Evolutionary conservation across 53 echinoderm and acorn worm genomes (phyloP).

Genomic region (Zoroaster sp.): DNA sequence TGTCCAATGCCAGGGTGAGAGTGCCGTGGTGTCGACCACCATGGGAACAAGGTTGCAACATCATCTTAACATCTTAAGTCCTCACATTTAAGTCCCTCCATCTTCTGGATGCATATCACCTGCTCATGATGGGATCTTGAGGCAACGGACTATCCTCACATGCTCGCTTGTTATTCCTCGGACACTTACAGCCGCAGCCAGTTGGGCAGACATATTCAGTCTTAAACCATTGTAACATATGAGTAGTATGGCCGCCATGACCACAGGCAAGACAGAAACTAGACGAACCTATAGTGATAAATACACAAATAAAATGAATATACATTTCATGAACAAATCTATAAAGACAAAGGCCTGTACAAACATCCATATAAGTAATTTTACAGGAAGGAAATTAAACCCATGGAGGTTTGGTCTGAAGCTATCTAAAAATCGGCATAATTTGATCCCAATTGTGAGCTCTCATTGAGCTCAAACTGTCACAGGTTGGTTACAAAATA

Average conservation of each 20-base stretch:
- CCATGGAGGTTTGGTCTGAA: too few species aligned
- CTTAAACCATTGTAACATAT: constrained; percentile 93
- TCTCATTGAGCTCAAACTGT: too few species aligned
- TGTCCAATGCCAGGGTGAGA: background rate
- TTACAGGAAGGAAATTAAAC: too few species aligned
- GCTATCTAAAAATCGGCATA: too few species aligned
- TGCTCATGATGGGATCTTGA: background rate
- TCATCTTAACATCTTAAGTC: too few species aligned
- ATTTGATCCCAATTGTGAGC: too few species aligned
- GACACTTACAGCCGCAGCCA: constrained; percentile 85
- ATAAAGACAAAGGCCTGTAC: too few species aligned
- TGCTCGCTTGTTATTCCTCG: constrained; percentile 27
- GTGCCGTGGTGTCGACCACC: background rate
- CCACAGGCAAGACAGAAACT: constrained; percentile 87
- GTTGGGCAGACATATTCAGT: constrained; percentile 77
- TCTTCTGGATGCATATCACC: constrained; percentile 25
- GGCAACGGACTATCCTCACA: constrained; percentile 59
- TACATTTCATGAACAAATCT: too few species aligned
- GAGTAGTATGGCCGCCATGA: constrained; percentile 87
- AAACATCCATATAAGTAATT: too few species aligned
- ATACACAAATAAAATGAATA: background rate
- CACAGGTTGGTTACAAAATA: too few species aligned
- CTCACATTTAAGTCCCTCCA: background rate
- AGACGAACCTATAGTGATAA: constrained; percentile 67
- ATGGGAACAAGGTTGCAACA: background rate